Conservation (phyloP, 1,140 invertebrate genomes). For the Delia radicum region DNA sequence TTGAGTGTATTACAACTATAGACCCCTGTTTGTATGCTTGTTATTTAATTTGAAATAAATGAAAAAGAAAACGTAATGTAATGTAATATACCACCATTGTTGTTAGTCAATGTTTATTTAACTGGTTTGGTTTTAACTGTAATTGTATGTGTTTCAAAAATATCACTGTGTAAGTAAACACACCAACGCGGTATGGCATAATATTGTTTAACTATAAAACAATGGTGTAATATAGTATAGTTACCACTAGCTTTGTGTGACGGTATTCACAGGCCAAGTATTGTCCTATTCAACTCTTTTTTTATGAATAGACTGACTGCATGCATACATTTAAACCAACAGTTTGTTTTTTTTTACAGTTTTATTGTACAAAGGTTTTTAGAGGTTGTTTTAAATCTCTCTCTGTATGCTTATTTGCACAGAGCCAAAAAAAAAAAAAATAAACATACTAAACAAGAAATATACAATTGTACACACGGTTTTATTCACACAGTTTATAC, state of each 20-base stretch:
- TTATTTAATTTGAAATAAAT: neutral
- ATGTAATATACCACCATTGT: neutral
- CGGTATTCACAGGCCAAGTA: too few relatives aligned
- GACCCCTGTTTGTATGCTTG: too few relatives aligned
- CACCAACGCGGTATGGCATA: too few relatives aligned
- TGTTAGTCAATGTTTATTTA: neutral
- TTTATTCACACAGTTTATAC: neutral
- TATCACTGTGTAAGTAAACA: neutral
- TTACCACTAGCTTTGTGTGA: neutral
- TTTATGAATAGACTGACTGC: neutral
- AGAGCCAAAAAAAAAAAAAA: neutral
- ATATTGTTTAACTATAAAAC: neutral
- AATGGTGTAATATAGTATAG: neutral
- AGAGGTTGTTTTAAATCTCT: neutral
- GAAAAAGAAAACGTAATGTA: neutral
- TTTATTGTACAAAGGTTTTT: neutral
- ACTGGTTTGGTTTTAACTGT: neutral
- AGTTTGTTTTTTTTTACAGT: neutral
- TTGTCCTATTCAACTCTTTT: neutral
- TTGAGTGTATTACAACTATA: too few relatives aligned
- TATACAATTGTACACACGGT: neutral
- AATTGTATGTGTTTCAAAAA: neutral
- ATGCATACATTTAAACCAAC: neutral
- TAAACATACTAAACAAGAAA: neutral
- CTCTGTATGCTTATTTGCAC: neutral